Percentiles rank a stretch among this genome's conserved stretches.
These are phyloP conservation scores for Nasalis larvatus DNA, from an alignment of 2,113 vertebrate species.

Conservation along the genomic window DNA sequence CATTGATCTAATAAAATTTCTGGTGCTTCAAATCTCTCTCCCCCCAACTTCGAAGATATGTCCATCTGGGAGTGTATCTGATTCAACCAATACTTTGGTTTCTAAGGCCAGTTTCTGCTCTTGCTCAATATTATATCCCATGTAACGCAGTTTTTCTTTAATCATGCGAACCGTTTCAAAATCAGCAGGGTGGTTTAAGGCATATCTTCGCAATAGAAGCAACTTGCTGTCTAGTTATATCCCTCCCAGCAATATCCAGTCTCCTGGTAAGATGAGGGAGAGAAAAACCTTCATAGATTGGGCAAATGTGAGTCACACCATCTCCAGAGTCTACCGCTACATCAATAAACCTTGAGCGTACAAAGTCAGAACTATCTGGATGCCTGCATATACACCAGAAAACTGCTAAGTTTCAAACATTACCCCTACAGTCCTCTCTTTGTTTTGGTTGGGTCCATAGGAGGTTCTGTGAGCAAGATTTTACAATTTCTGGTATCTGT, in stretches of 20 bases:
- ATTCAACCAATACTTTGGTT: constrained; percentile 98
- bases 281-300: constrained; percentile 98
- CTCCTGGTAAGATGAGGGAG: constrained; percentile 96
- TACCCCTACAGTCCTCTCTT: constrained; percentile 98
- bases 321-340: constrained; percentile 98
- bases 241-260: constrained; percentile 96
- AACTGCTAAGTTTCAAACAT: constrained; percentile 99
- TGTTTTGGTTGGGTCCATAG: constrained; percentile 99
- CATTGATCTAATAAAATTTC: constrained; percentile 99
- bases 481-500: constrained; percentile 98
- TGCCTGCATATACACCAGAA: constrained; percentile 96
- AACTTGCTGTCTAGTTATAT: constrained; percentile 99
- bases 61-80: constrained; percentile 98
- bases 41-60: constrained; percentile 98
- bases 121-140: constrained; percentile 99
- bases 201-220: constrained; percentile 94
- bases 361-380: constrained; percentile 97
- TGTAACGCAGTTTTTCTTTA: constrained; percentile 95
- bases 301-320: constrained; percentile 97
- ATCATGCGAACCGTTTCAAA: constrained; percentile 99
- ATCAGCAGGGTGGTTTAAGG: constrained; percentile 98
- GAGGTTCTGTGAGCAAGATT: constrained; percentile 97
- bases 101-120: constrained; percentile 98
- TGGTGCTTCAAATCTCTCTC: constrained; percentile 97
- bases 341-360: constrained; percentile 98